Percentiles rank a stretch among this genome's conserved stretches.
Conservation (phyloP, 2,113 vertebrate species). For the Hemichromis elongatus region DNA sequence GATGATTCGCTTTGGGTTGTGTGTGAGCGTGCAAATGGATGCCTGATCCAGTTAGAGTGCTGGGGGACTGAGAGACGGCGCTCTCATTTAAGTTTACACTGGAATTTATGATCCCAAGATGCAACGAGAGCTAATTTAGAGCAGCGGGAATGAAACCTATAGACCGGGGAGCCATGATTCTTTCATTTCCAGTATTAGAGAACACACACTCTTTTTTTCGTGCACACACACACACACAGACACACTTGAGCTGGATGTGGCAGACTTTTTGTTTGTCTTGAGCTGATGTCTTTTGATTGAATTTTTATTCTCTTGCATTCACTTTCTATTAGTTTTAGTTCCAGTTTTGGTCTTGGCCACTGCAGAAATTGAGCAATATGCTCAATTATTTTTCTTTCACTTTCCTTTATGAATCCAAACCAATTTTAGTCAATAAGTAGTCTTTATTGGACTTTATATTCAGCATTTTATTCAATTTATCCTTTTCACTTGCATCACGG, state of each 20-base stretch:
- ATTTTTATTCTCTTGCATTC: slow-evolving; percentile 9
- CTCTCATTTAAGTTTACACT: slow-evolving; percentile 81
- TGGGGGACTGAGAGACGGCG: slow-evolving; percentile 76
- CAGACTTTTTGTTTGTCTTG: not conserved
- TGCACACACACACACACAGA: not conserved
- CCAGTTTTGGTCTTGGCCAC: not conserved
- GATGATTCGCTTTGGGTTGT: slow-evolving; percentile 34
- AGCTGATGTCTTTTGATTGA: not conserved
- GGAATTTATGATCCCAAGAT: slow-evolving; percentile 78
- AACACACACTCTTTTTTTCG: not conserved
- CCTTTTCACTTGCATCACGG: not conserved
- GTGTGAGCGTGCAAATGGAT: slow-evolving; percentile 29
- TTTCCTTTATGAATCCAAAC: not conserved
- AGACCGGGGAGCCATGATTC: slow-evolving; percentile 43
- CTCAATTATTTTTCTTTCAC: not conserved
- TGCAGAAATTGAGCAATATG: not conserved
- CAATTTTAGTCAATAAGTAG: not conserved
- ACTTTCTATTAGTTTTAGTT: slow-evolving; percentile 31
- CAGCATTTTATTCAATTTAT: not conserved
- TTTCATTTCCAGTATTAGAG: slow-evolving; percentile 44
- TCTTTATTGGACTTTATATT: slow-evolving; percentile 1
- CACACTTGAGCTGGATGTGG: not conserved
- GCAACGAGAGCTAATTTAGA: slow-evolving; percentile 79
- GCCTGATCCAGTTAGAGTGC: slow-evolving; percentile 61
- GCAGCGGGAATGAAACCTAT: slow-evolving; percentile 59